Base-by-base conservation (phyloP, 1,140 invertebrate species). In the Hyles vespertilio region DNA sequence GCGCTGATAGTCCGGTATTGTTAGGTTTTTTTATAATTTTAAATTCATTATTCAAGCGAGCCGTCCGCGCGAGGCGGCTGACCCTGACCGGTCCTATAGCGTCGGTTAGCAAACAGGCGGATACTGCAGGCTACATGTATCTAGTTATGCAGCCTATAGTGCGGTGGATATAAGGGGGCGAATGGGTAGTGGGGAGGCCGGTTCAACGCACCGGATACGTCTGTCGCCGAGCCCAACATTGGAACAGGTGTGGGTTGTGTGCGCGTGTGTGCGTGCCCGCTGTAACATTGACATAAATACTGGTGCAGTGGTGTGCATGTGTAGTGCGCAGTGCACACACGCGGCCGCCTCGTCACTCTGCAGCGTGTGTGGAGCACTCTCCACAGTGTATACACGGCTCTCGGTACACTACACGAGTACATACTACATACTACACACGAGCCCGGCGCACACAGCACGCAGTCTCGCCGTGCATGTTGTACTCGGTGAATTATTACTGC, bases 231-330 rank as follows among this genome's bases (percentile, higher is more conserved):
- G 65, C 74, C 68, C 62, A 67, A 67, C 68, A 68, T 63, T 60
- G 57, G 60, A 58, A 73, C 74, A 81, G 79, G 82, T 87, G 83
- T 71, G 73, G 32, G 75, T 64, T 48, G 43, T 12, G 43, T 55
- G 55, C 58, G 11, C 22, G 51, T 63, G 71, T 72, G 72, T 75
- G 65, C 55, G 73, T 67, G 63, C 58, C 58, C 52, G 8, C 63
- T 77, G 77, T 85, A 84, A 85, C 82, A 84, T 87, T 87, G 81
- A 84, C 84, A 87, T 85, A 84, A 81, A 87, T 84, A 81, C 75
- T 59, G 50, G 51, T 63, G 67, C 62, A 63, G 46, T 49, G 50
- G 68, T 69, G 69, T 70, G 67, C 72, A 58, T 54, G 53, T 51
- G 51, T 56, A 49, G 43, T 43, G 34, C 49, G 59, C 56, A 43